A percentile compares a stretch with the other conserved stretches of the same genome.
These are phyloP conservation scores for Papilio aristodemus DNA, from an alignment of 1,140 invertebrate genomes.

Conservation along the genomic window DNA sequence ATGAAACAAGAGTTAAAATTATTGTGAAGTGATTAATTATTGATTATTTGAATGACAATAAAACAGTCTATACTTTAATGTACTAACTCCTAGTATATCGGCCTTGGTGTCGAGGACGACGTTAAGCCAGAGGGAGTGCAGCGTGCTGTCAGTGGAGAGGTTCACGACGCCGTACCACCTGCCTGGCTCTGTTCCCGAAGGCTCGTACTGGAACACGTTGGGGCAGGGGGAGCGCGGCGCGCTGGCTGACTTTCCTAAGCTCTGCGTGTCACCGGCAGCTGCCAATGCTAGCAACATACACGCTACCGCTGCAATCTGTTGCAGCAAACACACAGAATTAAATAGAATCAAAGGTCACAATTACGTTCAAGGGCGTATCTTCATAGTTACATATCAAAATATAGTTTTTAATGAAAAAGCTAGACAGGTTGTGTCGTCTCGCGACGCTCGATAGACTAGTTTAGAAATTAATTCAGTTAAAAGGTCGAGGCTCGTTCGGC, in stretches of 20 bases:
- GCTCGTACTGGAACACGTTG: conserved; percentile 73
- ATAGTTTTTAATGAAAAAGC: neutral
- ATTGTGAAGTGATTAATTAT: too few relatives aligned
- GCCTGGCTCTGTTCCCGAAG: conserved; percentile 58
- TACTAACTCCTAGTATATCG: conserved; percentile 70
- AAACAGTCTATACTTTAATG: too few relatives aligned
- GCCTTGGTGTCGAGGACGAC: conserved; percentile 72
- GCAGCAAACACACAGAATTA: neutral
- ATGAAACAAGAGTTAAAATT: too few relatives aligned
- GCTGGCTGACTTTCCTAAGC: conserved; percentile 63
- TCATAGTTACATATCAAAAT: neutral
- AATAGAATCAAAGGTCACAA: too few relatives aligned
- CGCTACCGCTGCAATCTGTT: conserved; percentile 49
- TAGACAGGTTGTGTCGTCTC: conserved; percentile 2
- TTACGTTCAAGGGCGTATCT: neutral
- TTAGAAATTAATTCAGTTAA: neutral
- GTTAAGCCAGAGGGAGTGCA: conserved; percentile 75
- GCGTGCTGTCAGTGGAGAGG: conserved; percentile 67
- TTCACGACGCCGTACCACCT: conserved; percentile 72
- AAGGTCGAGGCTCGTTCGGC: neutral
- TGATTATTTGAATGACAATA: too few relatives aligned
- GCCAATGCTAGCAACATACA: conserved; percentile 45
- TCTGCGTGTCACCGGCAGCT: conserved; percentile 45
- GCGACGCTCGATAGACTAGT: neutral
- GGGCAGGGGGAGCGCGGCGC: conserved; percentile 69